Evolutionary conservation across 1,140 invertebrate genomes (phyloP), one percentile per base, ranked within the genome.

Genomic region (Drosophila saltans): DNA sequence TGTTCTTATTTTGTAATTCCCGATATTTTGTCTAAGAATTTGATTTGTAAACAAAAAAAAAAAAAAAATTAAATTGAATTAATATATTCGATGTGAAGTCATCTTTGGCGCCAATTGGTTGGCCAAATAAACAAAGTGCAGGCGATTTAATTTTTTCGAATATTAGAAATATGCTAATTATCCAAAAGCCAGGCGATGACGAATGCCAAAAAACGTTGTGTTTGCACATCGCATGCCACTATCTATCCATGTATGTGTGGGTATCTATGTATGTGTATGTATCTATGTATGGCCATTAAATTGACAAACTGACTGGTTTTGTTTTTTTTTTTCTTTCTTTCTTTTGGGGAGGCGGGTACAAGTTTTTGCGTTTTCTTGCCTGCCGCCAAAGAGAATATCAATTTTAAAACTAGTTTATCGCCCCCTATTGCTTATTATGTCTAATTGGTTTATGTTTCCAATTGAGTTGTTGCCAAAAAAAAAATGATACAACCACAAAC

Each of bases 81-180:
- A 36, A 24, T 33, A 26, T 30, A 62, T 24, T 63, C 45, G 69
- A 72, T 70, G 78, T 86, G 72, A 75, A 80, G 65, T 88, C 80
- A 80, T 72, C 61, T 70, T 7, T 88, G 83, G 83, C 83, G 83
- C 73, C 84, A 86, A 86, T 88, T 89, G 66, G 36, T 74, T 72
- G 70, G 65, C 57, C 71, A 83, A 88, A 88, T 83, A 89, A 88
- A 89, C 70, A 80, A 52, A 80, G 69, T 86, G 80, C 73, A 63
- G 16, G 45, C 66, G 69, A 66, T 68, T 69, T 68, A 30, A 69
- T 66, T 28, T 41, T 55, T 24, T 16, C 16, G 21, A 52, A 52
- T 26, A 36, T 66, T 45, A 63, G 48, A 64, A 52, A 57, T 69
- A 83, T 78, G 83, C 83, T 74, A 88, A 88, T 80, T 72, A 61